Evolutionary conservation across 1,140 invertebrate genomes (phyloP), one percentile per base, ranked within the genome.

Genomic region (Solenopsis invicta): DNA sequence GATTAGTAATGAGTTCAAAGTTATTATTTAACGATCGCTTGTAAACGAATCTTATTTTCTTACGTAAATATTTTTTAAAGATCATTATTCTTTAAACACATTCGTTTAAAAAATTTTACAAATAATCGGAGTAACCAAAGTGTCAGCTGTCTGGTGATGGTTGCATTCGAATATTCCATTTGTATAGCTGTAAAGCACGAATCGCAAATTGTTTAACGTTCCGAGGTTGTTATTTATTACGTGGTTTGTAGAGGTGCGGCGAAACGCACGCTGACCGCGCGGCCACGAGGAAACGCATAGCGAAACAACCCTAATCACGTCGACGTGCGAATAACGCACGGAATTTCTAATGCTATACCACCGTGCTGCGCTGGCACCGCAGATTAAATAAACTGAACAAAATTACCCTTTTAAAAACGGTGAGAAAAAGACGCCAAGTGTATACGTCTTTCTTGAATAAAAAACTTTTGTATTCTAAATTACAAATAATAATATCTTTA

Each of bases 271-370:
- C 9, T 12, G 74, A 48, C 29, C 50, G 24, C 37, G 41, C 41
- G 21, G 3, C 21, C 45, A 48, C 4, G 84, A 78, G 84, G 59
- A 86, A 86, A 86, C 66, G 34, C 74, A 78, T 56, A 29, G 45
- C 24, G 74, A 78, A 78, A 85, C 62, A 77, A 86, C 16, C 72
- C 62, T 86, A 78, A 85, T 78, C 62, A 74, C 50, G 75, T 67
- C 34, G 45, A 37, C 61, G 74, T 52, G 41, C 3, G 48, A 29
- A 61, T 24, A 80, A 29, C 62, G 50, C 50, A 6, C 45, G 75
- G 29, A 69, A 86, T 86, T 80, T 69, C 12, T 50, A 50, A 61
- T 80, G 84, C 29, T 59, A 24, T 37, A 41, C n/a, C 61, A 13
- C 13, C 13, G 45, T 34, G 21, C 74, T 66, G 72, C 12, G 2